A percentile compares a stretch with the other conserved stretches of the same genome.
Conservation (phyloP, 2,113 vertebrate genomes). For the Siphamia tubifer region DNA sequence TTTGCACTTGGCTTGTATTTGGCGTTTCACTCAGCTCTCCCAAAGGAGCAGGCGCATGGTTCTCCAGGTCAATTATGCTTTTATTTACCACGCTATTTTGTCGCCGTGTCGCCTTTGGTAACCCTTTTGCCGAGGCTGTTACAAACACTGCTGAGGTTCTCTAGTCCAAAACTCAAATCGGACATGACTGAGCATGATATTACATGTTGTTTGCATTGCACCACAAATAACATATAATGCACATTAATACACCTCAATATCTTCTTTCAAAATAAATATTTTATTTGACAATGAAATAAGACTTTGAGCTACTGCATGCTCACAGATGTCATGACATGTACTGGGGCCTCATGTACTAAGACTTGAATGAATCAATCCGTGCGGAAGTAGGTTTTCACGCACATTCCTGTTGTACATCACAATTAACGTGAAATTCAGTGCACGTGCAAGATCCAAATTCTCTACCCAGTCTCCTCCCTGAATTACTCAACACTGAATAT, state of each 20-base stretch:
- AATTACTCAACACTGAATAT: too few species aligned
- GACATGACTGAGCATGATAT: background rate
- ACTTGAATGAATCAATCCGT: too few species aligned
- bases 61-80: constrained; percentile 15
- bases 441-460: too few species aligned
- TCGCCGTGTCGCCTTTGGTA: constrained; percentile 12
- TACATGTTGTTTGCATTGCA: constrained; percentile 13
- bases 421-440: too few species aligned
- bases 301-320: background rate
- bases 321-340: background rate
- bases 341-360: too few species aligned
- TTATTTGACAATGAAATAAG: too few species aligned
- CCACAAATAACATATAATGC: too few species aligned
- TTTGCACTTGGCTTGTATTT: constrained; percentile 25
- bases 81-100: constrained; percentile 51
- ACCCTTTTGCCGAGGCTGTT: constrained; percentile 6
- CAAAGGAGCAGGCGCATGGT: constrained; percentile 20
- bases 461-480: too few species aligned
- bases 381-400: too few species aligned
- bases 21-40: constrained; percentile 25
- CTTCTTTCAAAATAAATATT: too few species aligned
- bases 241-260: too few species aligned
- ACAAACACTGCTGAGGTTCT: constrained; percentile 1
- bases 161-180: constrained; percentile 24
- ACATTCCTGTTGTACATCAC: too few species aligned